phyloP scores from a whole-genome alignment of 2,888 invertebrate species.

The Sphinx pinastri region DNA sequence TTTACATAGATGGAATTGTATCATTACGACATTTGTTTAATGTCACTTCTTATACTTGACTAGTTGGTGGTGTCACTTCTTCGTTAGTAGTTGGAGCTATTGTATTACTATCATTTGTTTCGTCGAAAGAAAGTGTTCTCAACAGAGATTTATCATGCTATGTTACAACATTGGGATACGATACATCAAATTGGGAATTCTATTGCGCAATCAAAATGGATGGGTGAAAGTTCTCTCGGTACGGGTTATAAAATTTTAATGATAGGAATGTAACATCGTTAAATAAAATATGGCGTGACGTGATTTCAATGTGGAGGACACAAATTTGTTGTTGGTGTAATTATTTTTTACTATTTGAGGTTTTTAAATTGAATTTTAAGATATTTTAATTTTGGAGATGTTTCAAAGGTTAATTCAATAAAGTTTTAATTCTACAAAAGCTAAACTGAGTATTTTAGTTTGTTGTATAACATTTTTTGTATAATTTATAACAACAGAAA shows the following conservation, averaged over 20 bases:
- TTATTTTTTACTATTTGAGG: not conserved
- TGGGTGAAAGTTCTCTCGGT: constrained; percentile 20
- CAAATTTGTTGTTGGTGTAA: constrained; percentile 2
- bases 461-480: no score
- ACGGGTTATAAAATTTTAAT: constrained; percentile 19
- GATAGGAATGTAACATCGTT: constrained; percentile 14
- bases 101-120: constrained; percentile 71
- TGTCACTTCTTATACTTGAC: not conserved
- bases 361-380: no score
- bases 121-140: constrained; percentile 77
- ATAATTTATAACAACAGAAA: no score
- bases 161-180: constrained; percentile 16
- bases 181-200: constrained; percentile 23
- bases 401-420: no score
- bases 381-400: no score
- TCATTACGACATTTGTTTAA: not conserved
- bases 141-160: constrained; percentile 72
- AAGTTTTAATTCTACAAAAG: no score
- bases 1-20: no score
- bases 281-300: constrained; percentile 10
- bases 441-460: no score
- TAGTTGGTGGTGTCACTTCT: not conserved
- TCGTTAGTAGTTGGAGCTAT: constrained; percentile 30
- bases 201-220: constrained; percentile 19
- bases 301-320: constrained; percentile 12